phyloP scores from a whole-genome alignment of 1,140 invertebrate genomes.

The Lutraria rhynchaena region DNA sequence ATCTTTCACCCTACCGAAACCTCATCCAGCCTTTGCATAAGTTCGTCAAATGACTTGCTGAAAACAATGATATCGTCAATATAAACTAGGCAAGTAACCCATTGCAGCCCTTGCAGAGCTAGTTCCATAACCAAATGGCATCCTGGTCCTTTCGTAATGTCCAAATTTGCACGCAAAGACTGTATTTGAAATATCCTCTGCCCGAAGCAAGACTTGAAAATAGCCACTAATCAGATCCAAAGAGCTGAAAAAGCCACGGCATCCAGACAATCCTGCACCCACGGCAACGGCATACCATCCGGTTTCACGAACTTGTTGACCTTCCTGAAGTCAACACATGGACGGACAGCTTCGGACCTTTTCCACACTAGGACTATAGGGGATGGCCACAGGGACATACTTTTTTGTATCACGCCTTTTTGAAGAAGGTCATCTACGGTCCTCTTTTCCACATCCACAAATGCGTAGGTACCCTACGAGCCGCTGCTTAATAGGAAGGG shows the following conservation, averaged over 20 bases:
- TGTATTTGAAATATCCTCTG: constrained; percentile 76
- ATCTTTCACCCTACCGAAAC: constrained; percentile 33
- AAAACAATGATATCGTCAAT: constrained; percentile 64
- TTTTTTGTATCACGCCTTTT: constrained; percentile 25
- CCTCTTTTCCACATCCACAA: constrained; percentile 27
- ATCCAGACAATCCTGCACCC: constrained; percentile 39
- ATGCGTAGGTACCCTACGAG: constrained; percentile 15
- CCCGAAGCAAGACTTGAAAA: constrained; percentile 79
- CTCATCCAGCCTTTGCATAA: neutral
- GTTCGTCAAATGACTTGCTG: constrained; percentile 20
- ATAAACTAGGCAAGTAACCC: constrained; percentile 46
- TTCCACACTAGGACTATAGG: constrained; percentile 31
- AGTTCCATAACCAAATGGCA: constrained; percentile 44
- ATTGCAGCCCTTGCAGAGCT: constrained; percentile 48
- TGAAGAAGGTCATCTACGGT: constrained; percentile 21
- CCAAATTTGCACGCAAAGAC: constrained; percentile 41
- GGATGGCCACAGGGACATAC: constrained; percentile 8
- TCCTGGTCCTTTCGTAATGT: constrained; percentile 2
- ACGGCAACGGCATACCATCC: constrained; percentile 32
- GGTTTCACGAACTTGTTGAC: constrained; percentile 10
- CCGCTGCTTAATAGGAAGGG: constrained; percentile 17
- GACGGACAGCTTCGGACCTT: neutral
- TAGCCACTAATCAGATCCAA: constrained; percentile 58
- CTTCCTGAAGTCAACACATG: constrained; percentile 34
- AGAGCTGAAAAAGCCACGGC: constrained; percentile 13